These are phyloP conservation scores for Procambarus clarkii DNA, from an alignment of 1,140 invertebrate species.

Conservation along the genomic window DNA sequence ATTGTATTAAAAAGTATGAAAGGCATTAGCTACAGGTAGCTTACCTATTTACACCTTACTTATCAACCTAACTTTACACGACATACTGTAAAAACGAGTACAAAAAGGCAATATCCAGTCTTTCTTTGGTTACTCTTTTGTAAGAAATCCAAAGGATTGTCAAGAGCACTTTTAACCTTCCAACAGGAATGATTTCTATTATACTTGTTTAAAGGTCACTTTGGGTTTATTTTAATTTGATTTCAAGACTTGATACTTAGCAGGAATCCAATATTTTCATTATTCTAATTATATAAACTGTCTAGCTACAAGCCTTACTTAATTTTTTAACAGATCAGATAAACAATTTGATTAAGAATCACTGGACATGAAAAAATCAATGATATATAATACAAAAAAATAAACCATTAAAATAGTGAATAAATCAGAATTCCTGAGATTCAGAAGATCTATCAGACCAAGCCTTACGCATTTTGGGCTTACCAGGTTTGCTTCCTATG, in stretches of 20 bases:
- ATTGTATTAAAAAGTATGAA: not conserved
- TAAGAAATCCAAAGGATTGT: conserved; percentile 9
- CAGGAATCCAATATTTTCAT: too few relatives aligned
- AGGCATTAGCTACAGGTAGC: not conserved
- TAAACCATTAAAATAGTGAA: too few relatives aligned
- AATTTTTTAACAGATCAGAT: not conserved
- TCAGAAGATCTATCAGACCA: not conserved
- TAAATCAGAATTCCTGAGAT: conserved; percentile 27
- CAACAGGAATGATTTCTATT: not conserved
- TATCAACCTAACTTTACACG: not conserved
- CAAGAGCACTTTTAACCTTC: conserved; percentile 6
- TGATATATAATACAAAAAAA: too few relatives aligned
- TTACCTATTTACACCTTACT: not conserved
- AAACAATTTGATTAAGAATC: too few relatives aligned
- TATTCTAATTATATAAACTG: not conserved
- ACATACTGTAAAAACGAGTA: not conserved
- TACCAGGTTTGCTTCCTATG: not conserved
- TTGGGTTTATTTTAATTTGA: not conserved
- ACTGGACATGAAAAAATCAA: too few relatives aligned
- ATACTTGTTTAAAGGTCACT: not conserved
- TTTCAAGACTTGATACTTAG: not conserved
- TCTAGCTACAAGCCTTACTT: not conserved
- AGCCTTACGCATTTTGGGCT: not conserved
- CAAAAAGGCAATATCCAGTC: not conserved
- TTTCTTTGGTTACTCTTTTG: too few relatives aligned